Conservation (phyloP, 2,888 invertebrate species). For the Agrochola circellaris region DNA sequence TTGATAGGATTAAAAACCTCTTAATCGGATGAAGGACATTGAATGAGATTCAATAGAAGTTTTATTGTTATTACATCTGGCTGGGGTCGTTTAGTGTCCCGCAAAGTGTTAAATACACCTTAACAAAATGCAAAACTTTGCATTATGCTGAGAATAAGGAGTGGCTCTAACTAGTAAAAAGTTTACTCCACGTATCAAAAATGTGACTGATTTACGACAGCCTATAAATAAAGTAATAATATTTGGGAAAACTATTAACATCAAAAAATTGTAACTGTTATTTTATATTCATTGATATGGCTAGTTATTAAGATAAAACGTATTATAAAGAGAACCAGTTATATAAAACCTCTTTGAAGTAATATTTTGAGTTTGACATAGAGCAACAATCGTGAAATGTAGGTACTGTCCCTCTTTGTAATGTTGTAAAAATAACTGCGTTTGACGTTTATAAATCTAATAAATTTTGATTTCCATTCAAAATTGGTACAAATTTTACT, state of each 20-base stretch:
- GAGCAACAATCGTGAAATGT: not conserved
- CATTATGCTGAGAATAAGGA: not conserved
- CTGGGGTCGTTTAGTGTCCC: no score
- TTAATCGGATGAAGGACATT: not conserved
- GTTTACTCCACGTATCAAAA: not conserved
- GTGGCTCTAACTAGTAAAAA: not conserved
- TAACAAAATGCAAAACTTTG: not conserved
- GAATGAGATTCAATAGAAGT: no score
- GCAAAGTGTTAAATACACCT: not conserved
- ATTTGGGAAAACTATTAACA: conserved; percentile 56
- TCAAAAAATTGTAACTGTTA: conserved; percentile 42
- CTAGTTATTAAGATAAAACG: conserved; percentile 45
- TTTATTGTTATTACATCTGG: no score
- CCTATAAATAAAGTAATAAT: conserved; percentile 47
- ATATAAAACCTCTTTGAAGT: not conserved
- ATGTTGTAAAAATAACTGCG: not conserved
- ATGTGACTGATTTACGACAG: conserved; percentile 45
- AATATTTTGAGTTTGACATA: conserved; percentile 28
- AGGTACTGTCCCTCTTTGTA: not conserved
- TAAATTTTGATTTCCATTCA: not conserved
- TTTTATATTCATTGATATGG: conserved; percentile 56
- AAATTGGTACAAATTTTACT: not conserved
- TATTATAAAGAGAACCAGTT: conserved; percentile 13
- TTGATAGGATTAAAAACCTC: not conserved
- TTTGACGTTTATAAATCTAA: not conserved